Base-by-base conservation (phyloP, 2,113 vertebrate species). In the Microtus pennsylvanicus region DNA sequence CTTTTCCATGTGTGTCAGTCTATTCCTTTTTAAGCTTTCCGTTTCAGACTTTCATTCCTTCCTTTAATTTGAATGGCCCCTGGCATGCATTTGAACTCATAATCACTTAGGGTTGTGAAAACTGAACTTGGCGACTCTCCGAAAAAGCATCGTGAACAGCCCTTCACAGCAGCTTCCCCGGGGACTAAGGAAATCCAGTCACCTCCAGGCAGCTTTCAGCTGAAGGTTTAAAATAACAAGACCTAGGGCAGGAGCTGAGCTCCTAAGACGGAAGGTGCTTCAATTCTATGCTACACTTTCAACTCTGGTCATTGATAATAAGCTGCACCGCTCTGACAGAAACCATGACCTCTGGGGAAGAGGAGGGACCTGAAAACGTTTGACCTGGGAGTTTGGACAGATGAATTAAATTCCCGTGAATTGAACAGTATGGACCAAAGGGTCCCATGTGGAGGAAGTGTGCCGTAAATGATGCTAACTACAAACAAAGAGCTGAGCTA, bases 211-310 rank as follows among this genome's bases (percentile, higher is more conserved):
- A 92, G 96, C 80, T 90, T 89, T 95, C 93, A 96, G 90, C 87
- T 65, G 1, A 94, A 74, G 80, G 87, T 95, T 97, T 93, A 95
- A 87, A 95, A 87, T 94, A 97, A 94, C 69, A 96, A 76, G 86
- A 89, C 28, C 33, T 30, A n/a, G 28, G 4, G 17, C 75, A 52
- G 76, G 61, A 97, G 81, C 19, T 61, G 47, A 96, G 77, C 22
- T 77, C 24, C 61, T 86, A 47, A 85, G 93, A 78, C 63, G 47
- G 58, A 77, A 92, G 88, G 58, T 21, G 55, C 94, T 93, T 97
- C 74, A 50, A 90, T 87, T 81, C 1, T 1, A 45, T 17, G 50
- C 78, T 85, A 69, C 9, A 6, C 63, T 93, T 96, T 88, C 45
- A 74, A 28, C 77, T 61, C 81, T 93, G 91, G 58, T 91, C 74